phyloP scores from a whole-genome alignment of 2,113 vertebrate genomes.

The Calyptommatus sinebrachiatus region DNA sequence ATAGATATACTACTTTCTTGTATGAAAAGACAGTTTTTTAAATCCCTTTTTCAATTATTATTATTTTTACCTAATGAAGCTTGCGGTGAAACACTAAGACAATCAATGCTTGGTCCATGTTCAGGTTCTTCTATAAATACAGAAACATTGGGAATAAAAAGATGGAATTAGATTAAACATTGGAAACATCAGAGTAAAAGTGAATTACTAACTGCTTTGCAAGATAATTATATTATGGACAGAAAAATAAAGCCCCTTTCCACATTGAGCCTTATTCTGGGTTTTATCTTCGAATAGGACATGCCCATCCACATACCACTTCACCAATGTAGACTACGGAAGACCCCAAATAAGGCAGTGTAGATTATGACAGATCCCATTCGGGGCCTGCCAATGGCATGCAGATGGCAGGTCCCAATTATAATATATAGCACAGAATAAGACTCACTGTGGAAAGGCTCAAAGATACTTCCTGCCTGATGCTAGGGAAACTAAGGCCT shows the following conservation, averaged over 20 bases:
- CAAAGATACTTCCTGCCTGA: too few species aligned
- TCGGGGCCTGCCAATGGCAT: too few species aligned
- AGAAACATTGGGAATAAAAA: constrained; percentile 32
- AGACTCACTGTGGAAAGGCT: too few species aligned
- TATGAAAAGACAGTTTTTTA: background rate
- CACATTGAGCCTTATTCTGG: too few species aligned
- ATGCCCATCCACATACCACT: too few species aligned
- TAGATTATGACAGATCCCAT: too few species aligned
- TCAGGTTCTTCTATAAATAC: constrained; percentile 72
- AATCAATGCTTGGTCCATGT: constrained; percentile 84
- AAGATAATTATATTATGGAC: background rate
- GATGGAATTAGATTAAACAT: background rate
- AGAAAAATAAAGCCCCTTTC: background rate
- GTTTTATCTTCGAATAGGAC: too few species aligned
- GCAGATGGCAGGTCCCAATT: too few species aligned
- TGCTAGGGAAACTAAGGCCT: too few species aligned
- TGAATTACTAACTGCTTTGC: background rate
- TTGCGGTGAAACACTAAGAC: constrained; percentile 82
- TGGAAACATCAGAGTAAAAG: background rate
- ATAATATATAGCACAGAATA: too few species aligned
- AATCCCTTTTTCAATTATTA: background rate
- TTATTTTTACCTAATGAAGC: constrained; percentile 75
- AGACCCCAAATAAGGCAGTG: too few species aligned
- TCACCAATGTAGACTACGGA: too few species aligned
- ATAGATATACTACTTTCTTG: background rate